Percentiles rank a stretch among this genome's conserved stretches.
Evolutionary conservation across 2,888 invertebrate species (phyloP).

Genomic region (Eupelmus urozonus): DNA sequence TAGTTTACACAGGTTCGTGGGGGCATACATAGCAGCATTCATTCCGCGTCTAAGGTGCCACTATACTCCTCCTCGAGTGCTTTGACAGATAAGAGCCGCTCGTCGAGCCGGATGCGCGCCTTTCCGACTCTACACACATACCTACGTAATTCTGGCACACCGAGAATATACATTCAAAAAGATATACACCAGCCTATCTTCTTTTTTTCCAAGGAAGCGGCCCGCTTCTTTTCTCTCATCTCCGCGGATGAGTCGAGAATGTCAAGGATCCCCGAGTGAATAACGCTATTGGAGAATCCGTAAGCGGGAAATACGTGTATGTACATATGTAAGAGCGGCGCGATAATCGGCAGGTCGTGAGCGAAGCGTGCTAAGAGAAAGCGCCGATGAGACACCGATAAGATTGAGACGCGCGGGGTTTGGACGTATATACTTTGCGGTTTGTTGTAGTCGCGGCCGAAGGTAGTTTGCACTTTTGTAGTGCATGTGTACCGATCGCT

Average conservation of each 20-base stretch:
- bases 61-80: slow-evolving; percentile 20
- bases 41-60: background rate
- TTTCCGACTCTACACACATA: slow-evolving; percentile 24
- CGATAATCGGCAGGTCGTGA: background rate
- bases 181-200: background rate
- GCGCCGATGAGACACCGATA: slow-evolving; percentile 8
- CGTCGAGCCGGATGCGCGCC: slow-evolving; percentile 37
- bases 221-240: background rate
- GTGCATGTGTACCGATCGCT: no score
- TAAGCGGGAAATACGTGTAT: background rate
- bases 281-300: background rate
- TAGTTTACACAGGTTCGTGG: no score
- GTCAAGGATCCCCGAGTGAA: background rate
- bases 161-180: background rate
- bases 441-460: background rate
- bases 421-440: slow-evolving; percentile 9
- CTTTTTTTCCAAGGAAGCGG: slow-evolving; percentile 18
- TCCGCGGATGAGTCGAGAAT: background rate
- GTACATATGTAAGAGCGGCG: background rate
- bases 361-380: slow-evolving; percentile 11
- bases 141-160: background rate
- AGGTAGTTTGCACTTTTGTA: background rate
- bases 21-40: no score
- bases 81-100: slow-evolving; percentile 47
- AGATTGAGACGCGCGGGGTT: slow-evolving; percentile 20